Percentiles rank a stretch among this genome's conserved stretches.
phyloP scores from a whole-genome alignment of 2,113 vertebrate species.

The Engraulis encrasicolus region DNA sequence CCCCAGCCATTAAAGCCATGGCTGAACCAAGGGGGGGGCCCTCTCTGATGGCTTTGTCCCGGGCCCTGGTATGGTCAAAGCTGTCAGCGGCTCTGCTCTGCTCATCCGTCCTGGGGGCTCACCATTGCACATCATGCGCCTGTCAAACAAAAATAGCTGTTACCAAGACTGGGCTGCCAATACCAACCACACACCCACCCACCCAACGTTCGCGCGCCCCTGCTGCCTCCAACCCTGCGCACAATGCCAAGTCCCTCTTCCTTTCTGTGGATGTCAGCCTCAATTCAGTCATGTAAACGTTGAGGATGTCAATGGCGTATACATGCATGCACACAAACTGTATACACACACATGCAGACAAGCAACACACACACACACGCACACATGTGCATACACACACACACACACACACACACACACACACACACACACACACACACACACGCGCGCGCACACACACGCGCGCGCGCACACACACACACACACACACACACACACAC shows the following conservation, averaged over 20 bases:
- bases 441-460: too few species aligned
- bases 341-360: too few species aligned
- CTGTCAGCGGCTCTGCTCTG: not conserved
- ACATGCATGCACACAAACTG: not conserved
- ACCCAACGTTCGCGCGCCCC: not conserved
- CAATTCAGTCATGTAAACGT: not conserved
- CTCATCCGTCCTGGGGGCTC: constrained; percentile 15
- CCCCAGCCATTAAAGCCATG: too few species aligned
- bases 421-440: too few species aligned
- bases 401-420: too few species aligned
- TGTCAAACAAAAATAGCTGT: constrained; percentile 9
- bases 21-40: too few species aligned
- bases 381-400: too few species aligned
- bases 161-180: constrained; percentile 42
- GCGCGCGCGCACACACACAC: too few species aligned
- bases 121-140: constrained; percentile 52
- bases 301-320: not conserved
- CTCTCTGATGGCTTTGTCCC: too few species aligned
- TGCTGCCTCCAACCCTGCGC: not conserved
- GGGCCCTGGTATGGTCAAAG: too few species aligned
- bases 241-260: not conserved
- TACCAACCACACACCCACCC: constrained; percentile 29
- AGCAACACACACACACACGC: too few species aligned
- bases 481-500: not conserved
- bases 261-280: not conserved